phyloP scores from a whole-genome alignment of 2,113 vertebrate species.

The Bos taurus region DNA sequence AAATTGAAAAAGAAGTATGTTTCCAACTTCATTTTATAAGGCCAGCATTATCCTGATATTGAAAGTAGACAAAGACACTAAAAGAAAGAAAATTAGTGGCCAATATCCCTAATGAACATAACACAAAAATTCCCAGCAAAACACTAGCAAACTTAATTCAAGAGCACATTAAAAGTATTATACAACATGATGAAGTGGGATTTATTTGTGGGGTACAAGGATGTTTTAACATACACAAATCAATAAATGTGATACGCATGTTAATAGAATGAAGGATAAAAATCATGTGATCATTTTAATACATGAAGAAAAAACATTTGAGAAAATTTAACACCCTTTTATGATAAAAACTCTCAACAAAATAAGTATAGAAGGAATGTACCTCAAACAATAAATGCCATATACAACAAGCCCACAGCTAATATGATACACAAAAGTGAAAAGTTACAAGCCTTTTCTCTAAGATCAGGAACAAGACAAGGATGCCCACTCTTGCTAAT shows the following conservation, averaged over 20 bases:
- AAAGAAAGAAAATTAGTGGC: neutral
- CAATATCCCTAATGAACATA: neutral
- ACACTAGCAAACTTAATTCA: neutral
- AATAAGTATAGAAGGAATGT: neutral
- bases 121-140: neutral
- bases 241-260: neutral
- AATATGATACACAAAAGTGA: neutral
- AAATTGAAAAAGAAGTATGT: neutral
- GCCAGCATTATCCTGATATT: neutral
- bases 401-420: neutral
- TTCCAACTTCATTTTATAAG: neutral
- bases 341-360: neutral
- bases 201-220: neutral
- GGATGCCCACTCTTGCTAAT: neutral
- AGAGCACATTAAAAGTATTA: neutral
- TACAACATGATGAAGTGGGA: neutral
- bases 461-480: neutral
- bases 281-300: neutral
- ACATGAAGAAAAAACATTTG: neutral
- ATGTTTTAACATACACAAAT: neutral
- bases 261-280: neutral
- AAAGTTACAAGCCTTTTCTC: neutral
- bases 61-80: neutral
- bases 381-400: neutral
- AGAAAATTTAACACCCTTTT: neutral